Evolutionary conservation across 2,113 vertebrate species (phyloP).

Genomic region (Scytalopus superciliaris): DNA sequence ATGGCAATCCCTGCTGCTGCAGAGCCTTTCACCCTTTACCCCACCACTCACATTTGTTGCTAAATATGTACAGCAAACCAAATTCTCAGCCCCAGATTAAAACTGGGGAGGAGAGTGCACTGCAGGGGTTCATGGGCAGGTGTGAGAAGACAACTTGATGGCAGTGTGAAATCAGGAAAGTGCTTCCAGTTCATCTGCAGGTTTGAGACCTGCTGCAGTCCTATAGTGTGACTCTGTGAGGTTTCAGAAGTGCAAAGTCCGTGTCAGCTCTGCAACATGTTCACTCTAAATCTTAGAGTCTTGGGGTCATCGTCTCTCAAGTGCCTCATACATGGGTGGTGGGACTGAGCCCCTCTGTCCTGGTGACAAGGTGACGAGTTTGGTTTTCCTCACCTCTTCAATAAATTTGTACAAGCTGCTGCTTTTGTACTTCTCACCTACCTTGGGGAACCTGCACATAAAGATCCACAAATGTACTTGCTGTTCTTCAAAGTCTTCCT

Average conservation of each 20-base stretch:
- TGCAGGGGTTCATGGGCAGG: not conserved
- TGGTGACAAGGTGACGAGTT: not conserved
- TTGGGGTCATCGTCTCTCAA: not conserved
- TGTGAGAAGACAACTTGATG: not conserved
- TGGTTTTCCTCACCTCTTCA: not conserved
- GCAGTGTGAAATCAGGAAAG: not conserved
- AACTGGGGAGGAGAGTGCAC: not conserved
- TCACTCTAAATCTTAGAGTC: not conserved
- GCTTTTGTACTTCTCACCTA: not conserved
- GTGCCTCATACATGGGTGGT: not conserved
- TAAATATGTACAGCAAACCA: not conserved
- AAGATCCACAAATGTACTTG: not conserved
- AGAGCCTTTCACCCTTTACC: not conserved
- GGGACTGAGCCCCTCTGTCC: not conserved
- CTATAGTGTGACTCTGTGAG: not conserved
- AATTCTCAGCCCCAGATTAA: not conserved
- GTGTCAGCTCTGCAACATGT: not conserved
- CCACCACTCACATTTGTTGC: not conserved
- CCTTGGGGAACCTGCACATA: not conserved
- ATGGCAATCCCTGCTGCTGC: not conserved
- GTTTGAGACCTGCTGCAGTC: not conserved
- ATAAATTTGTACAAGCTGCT: not conserved
- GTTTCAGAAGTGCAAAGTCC: not conserved
- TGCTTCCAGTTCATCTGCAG: not conserved
- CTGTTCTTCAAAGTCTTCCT: not conserved